These are phyloP conservation scores for Paracanthobrama guichenoti DNA, from an alignment of 2,113 vertebrate genomes.

Conservation along the genomic window DNA sequence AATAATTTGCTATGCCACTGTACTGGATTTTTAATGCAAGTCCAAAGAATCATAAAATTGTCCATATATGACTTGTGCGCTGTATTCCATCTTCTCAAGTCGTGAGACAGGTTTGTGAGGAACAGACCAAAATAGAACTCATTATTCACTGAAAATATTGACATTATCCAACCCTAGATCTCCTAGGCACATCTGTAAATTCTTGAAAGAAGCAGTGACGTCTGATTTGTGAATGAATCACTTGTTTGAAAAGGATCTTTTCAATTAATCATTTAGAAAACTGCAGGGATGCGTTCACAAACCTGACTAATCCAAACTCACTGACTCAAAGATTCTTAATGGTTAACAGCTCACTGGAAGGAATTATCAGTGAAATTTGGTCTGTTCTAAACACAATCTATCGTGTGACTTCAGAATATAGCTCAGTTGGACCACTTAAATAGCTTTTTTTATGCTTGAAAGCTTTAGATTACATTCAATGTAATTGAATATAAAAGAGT, in stretches of 20 bases:
- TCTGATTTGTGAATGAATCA: constrained; percentile 6
- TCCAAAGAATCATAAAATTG: too few relatives aligned
- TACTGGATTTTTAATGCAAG: too few relatives aligned
- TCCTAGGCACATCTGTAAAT: neutral
- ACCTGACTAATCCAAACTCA: neutral
- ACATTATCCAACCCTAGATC: neutral
- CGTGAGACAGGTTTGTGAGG: neutral
- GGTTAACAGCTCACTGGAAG: neutral
- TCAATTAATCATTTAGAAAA: neutral
- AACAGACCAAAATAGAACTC: neutral
- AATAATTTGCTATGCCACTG: neutral
- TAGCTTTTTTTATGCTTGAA: neutral
- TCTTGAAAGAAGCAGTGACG: neutral
- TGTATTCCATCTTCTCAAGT: neutral
- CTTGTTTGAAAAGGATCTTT: neutral
- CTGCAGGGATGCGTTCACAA: neutral
- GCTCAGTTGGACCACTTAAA: neutral
- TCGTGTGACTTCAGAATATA: neutral
- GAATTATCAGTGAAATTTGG: neutral
- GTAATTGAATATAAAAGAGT: neutral
- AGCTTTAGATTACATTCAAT: neutral
- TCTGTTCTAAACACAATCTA: neutral
- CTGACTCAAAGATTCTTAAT: neutral
- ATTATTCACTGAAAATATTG: neutral
- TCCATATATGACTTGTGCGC: neutral